Evolutionary conservation across 64 coral and sea anemone species (phyloP).

Genomic region (Stylophora pistillata): DNA sequence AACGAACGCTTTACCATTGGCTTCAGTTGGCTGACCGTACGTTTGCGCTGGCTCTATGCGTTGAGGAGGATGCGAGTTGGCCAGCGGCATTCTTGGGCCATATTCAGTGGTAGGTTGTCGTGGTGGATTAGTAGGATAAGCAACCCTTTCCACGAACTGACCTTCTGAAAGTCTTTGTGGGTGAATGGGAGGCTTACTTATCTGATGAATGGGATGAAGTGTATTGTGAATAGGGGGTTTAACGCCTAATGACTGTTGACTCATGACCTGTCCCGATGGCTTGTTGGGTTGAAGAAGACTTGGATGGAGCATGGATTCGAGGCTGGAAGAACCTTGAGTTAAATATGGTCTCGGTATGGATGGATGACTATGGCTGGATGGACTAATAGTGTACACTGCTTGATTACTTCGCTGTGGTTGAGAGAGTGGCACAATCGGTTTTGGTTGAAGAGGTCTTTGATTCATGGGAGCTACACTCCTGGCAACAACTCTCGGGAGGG

Average conservation of each 20-base stretch:
- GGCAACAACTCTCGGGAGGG: too few species aligned
- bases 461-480: too few species aligned
- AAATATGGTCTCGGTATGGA: not conserved
- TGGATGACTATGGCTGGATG: not conserved
- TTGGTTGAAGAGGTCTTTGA: too few species aligned
- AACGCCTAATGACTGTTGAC: not conserved
- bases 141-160: not conserved
- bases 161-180: constrained; percentile 6
- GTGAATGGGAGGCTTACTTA: not conserved
- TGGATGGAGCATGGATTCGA: not conserved
- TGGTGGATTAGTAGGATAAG: not conserved
- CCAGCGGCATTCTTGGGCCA: not conserved
- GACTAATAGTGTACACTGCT: not conserved
- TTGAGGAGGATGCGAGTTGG: not conserved
- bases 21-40: not conserved
- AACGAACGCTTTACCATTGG: not conserved
- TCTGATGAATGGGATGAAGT: not conserved
- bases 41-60: not conserved
- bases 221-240: not conserved
- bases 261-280: not conserved
- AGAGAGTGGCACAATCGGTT: not conserved
- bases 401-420: not conserved
- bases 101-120: not conserved
- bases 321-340: not conserved
- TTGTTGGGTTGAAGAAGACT: not conserved